Percentiles rank a stretch among this genome's conserved stretches.
These are phyloP conservation scores for Spodoptera exigua DNA, from an alignment of 2,888 invertebrate species.

Conservation along the genomic window DNA sequence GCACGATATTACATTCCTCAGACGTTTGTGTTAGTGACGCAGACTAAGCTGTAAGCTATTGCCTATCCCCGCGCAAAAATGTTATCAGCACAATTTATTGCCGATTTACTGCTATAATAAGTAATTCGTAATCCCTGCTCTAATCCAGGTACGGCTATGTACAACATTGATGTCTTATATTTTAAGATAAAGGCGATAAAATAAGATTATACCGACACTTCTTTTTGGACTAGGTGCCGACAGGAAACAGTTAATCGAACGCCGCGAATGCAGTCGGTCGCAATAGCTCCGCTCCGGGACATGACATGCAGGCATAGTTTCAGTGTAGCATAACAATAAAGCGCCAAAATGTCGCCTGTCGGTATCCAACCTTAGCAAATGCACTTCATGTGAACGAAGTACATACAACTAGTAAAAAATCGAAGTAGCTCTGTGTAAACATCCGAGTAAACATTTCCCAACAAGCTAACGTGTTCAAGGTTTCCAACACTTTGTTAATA, in stretches of 20 bases:
- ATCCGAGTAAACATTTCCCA: slow-evolving; percentile 12
- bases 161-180: slow-evolving; percentile 59
- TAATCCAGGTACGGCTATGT: slow-evolving; percentile 66
- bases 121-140: slow-evolving; percentile 64
- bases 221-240: slow-evolving; percentile 53
- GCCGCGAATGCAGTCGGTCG: slow-evolving; percentile 43
- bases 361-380: slow-evolving; percentile 70
- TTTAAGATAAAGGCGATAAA: slow-evolving; percentile 66
- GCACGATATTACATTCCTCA: not conserved
- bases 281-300: slow-evolving; percentile 17
- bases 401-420: slow-evolving; percentile 6
- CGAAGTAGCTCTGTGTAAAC: slow-evolving; percentile 13
- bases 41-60: slow-evolving; percentile 2
- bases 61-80: slow-evolving; percentile 23
- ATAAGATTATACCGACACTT: slow-evolving; percentile 61
- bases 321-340: slow-evolving; percentile 29
- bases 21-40: slow-evolving; percentile 3
- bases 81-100: slow-evolving; percentile 63
- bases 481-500: slow-evolving; percentile 8
- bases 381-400: slow-evolving; percentile 14
- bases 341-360: slow-evolving; percentile 63
- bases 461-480: slow-evolving; percentile 25
- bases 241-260: slow-evolving; percentile 51
- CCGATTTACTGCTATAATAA: slow-evolving; percentile 58
- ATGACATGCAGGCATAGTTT: slow-evolving; percentile 44